Evolutionary conservation across 35 echinoderm and acorn worm genomes (phyloP).

Genomic region (Lytechinus variegatus): DNA sequence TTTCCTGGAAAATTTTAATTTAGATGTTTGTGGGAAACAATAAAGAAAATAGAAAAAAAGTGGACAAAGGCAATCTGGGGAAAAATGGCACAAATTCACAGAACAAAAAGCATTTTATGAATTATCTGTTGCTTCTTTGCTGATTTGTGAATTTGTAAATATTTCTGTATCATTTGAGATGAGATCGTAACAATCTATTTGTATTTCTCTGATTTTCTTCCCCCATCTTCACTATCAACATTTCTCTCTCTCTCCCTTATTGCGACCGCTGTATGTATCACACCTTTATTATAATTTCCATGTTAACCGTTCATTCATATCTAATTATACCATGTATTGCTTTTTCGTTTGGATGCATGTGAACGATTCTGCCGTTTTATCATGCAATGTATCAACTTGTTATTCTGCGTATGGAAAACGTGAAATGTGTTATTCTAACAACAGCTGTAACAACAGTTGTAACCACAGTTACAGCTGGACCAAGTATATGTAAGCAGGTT

Average conservation of each 20-base stretch:
- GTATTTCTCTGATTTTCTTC: background rate
- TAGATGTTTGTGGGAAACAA: too few species aligned
- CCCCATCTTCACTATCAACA: background rate
- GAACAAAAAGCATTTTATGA: background rate
- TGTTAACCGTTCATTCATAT: background rate
- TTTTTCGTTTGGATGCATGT: slow-evolving; percentile 4
- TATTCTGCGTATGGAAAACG: background rate
- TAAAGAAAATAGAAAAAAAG: too few species aligned
- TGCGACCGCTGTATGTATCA: background rate
- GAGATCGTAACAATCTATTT: background rate
- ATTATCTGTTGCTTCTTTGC: background rate
- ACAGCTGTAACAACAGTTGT: background rate
- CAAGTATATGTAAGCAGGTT: background rate
- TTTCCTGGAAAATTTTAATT: too few species aligned
- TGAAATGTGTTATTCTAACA: too few species aligned
- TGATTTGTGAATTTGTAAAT: background rate
- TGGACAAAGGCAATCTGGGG: too few species aligned
- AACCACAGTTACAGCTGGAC: background rate
- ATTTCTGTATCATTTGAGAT: background rate
- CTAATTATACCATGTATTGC: background rate
- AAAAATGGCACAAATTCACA: too few species aligned
- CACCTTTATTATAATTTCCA: background rate
- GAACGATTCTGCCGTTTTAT: background rate
- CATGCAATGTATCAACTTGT: background rate
- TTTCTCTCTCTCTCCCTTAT: background rate